Evolutionary conservation across 2,888 invertebrate species (phyloP).

Genomic region (Macaria notata): DNA sequence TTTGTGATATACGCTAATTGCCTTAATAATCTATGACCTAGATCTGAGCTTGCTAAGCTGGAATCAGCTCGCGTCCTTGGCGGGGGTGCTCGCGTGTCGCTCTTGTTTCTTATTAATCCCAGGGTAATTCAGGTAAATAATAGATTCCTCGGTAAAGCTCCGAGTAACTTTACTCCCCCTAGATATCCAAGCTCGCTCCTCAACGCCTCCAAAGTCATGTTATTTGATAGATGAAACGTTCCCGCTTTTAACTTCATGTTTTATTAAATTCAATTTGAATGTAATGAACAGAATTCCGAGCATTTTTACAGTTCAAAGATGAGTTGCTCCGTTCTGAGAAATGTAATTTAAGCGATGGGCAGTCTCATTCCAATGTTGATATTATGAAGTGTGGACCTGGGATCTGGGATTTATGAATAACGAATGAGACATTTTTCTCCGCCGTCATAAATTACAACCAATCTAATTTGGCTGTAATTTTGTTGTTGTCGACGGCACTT

Average conservation of each 20-base stretch:
- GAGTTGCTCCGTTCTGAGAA: conserved; percentile 19
- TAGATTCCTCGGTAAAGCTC: conserved; percentile 13
- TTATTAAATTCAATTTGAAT: conserved; percentile 26
- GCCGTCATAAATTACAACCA: conserved; percentile 9
- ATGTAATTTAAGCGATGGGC: conserved; percentile 23
- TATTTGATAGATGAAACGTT: conserved; percentile 21
- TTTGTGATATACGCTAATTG: conserved; percentile 45
- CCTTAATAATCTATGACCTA: conserved; percentile 41
- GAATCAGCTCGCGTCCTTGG: conserved; percentile 43
- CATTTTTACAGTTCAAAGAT: conserved; percentile 23
- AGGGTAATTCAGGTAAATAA: conserved; percentile 19
- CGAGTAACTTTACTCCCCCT: conserved; percentile 12
- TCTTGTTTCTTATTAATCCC: conserved; percentile 22
- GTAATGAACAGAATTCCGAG: conserved; percentile 28
- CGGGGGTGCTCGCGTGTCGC: conserved; percentile 25
- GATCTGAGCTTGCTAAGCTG: conserved; percentile 41
- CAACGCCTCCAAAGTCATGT: conserved; percentile 19
- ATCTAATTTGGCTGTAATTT: conserved; percentile 14
- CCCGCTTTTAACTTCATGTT: conserved; percentile 17
- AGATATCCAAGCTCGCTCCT: conserved; percentile 5
- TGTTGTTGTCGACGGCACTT: conserved; percentile 4
- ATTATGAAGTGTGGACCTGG: conserved; percentile 17
- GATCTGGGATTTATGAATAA: conserved; percentile 17
- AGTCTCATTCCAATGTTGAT: conserved; percentile 21
- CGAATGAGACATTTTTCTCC: conserved; percentile 11